Conservation (phyloP, 2,888 invertebrate species). For the Pachydiplax longipennis region DNA sequence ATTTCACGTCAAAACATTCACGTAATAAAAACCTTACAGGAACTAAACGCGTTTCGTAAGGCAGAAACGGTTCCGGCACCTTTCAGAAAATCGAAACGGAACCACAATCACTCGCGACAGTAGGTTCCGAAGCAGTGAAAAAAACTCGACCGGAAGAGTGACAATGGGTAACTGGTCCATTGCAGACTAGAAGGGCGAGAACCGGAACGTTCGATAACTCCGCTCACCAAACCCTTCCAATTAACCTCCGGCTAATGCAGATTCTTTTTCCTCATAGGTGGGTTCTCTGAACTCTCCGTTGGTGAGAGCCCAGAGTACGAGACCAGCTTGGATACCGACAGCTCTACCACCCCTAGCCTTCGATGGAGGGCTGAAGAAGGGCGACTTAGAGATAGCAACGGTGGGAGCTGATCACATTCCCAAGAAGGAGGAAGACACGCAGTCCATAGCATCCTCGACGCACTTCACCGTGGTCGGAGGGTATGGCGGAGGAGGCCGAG, state of each 20-base stretch:
- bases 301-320: neutral
- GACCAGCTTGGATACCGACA: constrained; percentile 24
- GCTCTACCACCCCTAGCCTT: neutral
- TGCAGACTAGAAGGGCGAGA: too few species aligned
- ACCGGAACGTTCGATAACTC: too few species aligned
- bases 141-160: too few species aligned
- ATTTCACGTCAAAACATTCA: too few species aligned
- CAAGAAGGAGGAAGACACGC: constrained; percentile 63
- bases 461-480: constrained; percentile 79
- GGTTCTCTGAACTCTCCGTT: constrained; percentile 20
- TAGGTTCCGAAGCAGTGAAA: too few species aligned
- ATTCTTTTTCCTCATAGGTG: neutral
- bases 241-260: neutral
- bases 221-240: too few species aligned
- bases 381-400: neutral
- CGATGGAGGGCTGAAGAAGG: constrained; percentile 11
- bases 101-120: too few species aligned
- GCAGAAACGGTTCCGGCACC: too few species aligned
- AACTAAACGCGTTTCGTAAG: too few species aligned
- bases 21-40: too few species aligned
- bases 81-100: too few species aligned
- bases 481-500: constrained; percentile 69
- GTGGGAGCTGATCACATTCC: neutral
- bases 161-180: too few species aligned
- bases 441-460: constrained; percentile 83